Conservation (phyloP, 2,113 vertebrate genomes). For the Turnix velox region DNA sequence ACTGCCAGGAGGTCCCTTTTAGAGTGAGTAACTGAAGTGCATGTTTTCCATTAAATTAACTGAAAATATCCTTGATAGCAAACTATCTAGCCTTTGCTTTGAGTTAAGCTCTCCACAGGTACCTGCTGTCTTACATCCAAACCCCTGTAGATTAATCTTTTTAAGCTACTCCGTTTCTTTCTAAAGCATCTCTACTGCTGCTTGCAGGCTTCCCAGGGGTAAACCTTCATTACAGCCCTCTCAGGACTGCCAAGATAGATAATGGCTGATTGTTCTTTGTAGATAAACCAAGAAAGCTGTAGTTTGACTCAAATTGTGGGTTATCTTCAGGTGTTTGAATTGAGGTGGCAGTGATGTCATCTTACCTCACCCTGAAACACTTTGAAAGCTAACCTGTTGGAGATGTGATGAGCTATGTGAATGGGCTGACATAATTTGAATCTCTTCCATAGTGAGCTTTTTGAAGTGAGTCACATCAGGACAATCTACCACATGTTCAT, state of each 20-base stretch:
- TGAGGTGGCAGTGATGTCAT: not conserved
- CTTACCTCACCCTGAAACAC: not conserved
- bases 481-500: slow-evolving; percentile 99
- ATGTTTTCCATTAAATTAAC: not conserved
- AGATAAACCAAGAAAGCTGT: not conserved
- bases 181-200: not conserved
- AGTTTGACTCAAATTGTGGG: not conserved
- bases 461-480: slow-evolving; percentile 96
- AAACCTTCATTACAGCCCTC: not conserved
- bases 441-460: slow-evolving; percentile 83
- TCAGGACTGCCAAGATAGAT: not conserved
- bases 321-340: not conserved
- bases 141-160: not conserved
- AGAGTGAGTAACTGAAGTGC: slow-evolving; percentile 82
- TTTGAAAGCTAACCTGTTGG: not conserved
- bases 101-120: not conserved
- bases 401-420: rapidly evolving
- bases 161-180: not conserved
- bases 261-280: not conserved
- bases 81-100: not conserved
- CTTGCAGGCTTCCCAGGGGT: not conserved
- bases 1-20: slow-evolving; percentile 85
- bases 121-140: not conserved
- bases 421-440: not conserved
- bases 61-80: not conserved